These are phyloP conservation scores for Coelogynopora nodosa DNA, from an alignment of 2,888 invertebrate species.

Conservation along the genomic window DNA sequence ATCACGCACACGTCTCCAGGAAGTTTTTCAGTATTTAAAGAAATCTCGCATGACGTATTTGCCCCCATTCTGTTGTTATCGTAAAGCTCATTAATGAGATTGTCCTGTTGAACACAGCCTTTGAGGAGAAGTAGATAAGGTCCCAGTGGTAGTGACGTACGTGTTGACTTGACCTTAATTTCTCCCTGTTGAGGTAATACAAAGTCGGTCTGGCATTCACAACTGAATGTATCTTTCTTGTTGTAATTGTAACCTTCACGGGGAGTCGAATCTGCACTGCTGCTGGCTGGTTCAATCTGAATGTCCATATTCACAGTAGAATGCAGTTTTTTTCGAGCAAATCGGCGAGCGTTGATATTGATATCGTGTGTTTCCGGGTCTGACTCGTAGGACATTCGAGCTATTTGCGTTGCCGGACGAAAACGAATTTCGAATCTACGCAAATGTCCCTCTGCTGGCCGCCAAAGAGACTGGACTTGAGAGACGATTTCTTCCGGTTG, in stretches of 20 bases:
- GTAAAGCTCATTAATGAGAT: constrained; percentile 34
- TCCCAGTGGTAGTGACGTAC: constrained; percentile 18
- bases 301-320: background rate
- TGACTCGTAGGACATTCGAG: background rate
- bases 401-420: background rate
- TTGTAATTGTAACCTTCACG: background rate
- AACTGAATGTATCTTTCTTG: background rate
- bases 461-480: constrained; percentile 56
- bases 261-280: constrained; percentile 8
- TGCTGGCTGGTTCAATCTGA: background rate
- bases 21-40: background rate
- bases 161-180: background rate
- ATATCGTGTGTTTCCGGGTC: background rate
- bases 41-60: background rate
- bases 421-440: constrained; percentile 54
- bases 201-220: background rate
- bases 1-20: background rate
- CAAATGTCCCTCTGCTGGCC: constrained; percentile 54
- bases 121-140: constrained; percentile 26
- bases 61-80: constrained; percentile 29
- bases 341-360: background rate
- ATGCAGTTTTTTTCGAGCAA: background rate
- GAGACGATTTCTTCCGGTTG: constrained; percentile 54
- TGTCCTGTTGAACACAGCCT: background rate
- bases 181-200: background rate